Evolutionary conservation across 2,113 vertebrate species (phyloP).

Genomic region (Corythoichthys haematopterus): DNA sequence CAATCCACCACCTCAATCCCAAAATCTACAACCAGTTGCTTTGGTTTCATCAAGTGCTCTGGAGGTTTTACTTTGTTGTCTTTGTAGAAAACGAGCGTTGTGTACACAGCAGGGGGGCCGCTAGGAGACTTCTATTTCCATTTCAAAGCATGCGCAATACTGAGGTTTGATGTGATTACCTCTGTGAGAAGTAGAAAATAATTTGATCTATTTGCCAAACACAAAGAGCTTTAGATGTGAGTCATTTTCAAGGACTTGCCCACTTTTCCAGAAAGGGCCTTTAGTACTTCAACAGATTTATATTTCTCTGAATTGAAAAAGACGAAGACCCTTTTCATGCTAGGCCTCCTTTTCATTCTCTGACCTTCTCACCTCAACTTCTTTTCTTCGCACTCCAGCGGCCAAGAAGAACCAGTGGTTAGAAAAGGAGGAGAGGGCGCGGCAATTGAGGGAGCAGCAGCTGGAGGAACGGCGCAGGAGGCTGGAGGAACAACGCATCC

Average conservation of each 20-base stretch:
- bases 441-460: constrained; percentile 85
- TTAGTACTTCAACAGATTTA: constrained; percentile 1
- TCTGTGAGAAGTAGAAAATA: constrained; percentile 16
- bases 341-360: background rate
- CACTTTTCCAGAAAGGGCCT: background rate
- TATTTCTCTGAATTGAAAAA: background rate
- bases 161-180: constrained; percentile 34
- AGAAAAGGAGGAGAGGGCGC: constrained; percentile 92
- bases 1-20: constrained; percentile 28
- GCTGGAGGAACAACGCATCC: constrained; percentile 87
- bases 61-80: background rate
- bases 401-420: constrained; percentile 91
- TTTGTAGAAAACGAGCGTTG: constrained; percentile 12
- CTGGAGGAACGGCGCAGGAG: constrained; percentile 84
- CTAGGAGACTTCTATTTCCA: constrained; percentile 38
- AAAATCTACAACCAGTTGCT: constrained; percentile 38
- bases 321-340: background rate
- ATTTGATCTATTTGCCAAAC: constrained; percentile 24
- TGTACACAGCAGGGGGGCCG: constrained; percentile 31
- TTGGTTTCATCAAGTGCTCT: constrained; percentile 35
- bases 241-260: constrained; percentile 3
- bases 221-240: constrained; percentile 17
- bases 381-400: constrained; percentile 59
- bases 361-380: background rate
- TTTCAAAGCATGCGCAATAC: constrained; percentile 37